phyloP scores from a whole-genome alignment of 2,113 vertebrate species.

The Damaliscus lunatus region DNA sequence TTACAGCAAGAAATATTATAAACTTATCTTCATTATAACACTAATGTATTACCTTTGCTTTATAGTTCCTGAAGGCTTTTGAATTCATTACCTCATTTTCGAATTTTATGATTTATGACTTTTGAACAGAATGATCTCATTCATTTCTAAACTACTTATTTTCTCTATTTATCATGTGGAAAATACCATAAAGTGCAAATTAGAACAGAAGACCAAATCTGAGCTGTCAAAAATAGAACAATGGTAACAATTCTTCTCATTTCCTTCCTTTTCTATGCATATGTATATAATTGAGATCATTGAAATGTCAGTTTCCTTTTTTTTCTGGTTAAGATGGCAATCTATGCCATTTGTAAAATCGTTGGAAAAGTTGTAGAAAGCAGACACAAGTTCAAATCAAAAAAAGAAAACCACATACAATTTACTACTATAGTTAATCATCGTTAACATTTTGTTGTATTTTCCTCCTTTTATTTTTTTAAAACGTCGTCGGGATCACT shows the following conservation, averaged over 20 bases:
- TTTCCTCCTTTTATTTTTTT: neutral
- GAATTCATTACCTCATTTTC: neutral
- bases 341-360: neutral
- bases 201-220: neutral
- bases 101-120: neutral
- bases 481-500: neutral
- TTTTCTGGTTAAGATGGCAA: slow-evolving; percentile 8
- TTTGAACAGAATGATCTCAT: neutral
- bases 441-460: neutral
- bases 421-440: neutral
- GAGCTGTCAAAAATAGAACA: neutral
- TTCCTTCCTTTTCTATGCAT: neutral
- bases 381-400: neutral
- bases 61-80: neutral
- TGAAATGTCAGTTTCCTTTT: neutral
- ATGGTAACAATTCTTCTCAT: neutral
- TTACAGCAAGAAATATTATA: slow-evolving; percentile 9
- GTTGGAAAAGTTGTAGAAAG: slow-evolving; percentile 10
- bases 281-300: neutral
- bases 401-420: neutral
- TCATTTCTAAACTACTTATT: slow-evolving; percentile 17
- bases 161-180: neutral
- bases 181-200: neutral
- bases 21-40: neutral
- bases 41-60: neutral